Base-by-base conservation (phyloP, 2,888 invertebrate genomes). In the Cephus nigrinus region DNA sequence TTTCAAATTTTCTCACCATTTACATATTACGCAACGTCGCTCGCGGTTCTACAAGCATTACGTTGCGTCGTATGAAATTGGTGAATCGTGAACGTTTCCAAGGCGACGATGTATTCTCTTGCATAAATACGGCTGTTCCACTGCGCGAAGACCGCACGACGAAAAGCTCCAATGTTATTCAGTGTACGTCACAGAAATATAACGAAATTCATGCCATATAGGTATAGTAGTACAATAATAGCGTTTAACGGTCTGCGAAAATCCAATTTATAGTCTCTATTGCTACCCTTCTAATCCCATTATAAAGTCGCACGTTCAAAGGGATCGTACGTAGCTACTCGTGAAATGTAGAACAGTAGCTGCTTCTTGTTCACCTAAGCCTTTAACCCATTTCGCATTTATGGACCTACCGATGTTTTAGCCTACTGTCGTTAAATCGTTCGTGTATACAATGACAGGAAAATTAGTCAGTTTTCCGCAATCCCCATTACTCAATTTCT, bases 201-300 rank as follows among this genome's bases (percentile, higher is more conserved):
- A 55, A 55, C 9, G 9, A 23, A 55, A 55, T 23, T 5, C 55
- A 9, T 23, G 2, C 55, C 55, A 23, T 23, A 55, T 55, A 55
- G 23, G 23, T 55, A 55, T 23, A 55, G 9, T 23, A 9, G 80
- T 31, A 76, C 80, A 80, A 83, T 86, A 76, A 82, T 79, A 80
- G 83, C 80, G 83, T 82, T 85, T 88, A 86, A 86, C 82, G 84
- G 84, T 78, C 83, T 80, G 80, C 83, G 79, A 80, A 86, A 88
- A 88, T 89, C 88, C 86, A 88, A 86, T 88, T 89, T 83, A 86
- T 86, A 88, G 87, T 88, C 84, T 82, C 82, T 84, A 88, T 86
- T 83, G 83, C 83, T 81, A 84, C 80, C 83, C 80, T 81, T 82
- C 82, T 88, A 89, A 88, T 88, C 85, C 86, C 81, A 86, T 88